Evolutionary conservation across 2,797 vertebrate genomes (phyloP).

Genomic region (Rhinophrynus dorsalis): DNA sequence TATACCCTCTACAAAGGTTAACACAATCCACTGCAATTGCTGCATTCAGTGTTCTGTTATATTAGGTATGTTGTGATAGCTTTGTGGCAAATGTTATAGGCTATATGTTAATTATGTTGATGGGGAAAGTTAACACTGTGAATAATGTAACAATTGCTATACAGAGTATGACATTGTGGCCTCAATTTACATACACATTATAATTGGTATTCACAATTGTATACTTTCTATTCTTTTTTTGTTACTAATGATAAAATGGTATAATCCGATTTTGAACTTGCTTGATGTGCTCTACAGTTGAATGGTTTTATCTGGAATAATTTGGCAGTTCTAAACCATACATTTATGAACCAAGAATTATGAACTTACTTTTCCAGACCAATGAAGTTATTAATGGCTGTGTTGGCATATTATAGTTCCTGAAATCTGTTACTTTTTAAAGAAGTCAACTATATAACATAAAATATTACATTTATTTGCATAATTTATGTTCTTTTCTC

Average conservation of each 20-base stretch:
- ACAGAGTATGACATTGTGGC: not conserved
- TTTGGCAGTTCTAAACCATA: constrained; percentile 14
- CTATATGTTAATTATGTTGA: constrained; percentile 13
- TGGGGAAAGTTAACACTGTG: not conserved
- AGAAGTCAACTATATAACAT: too few species aligned
- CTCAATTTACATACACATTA: constrained; percentile 14
- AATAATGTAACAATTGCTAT: constrained; percentile 3
- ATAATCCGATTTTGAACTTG: constrained; percentile 12
- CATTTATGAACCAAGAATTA: constrained; percentile 22
- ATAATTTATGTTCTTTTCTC: too few species aligned
- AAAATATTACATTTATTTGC: not conserved
- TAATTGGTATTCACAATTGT: constrained; percentile 24
- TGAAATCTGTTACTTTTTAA: too few species aligned
- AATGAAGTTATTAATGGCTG: constrained; percentile 1
- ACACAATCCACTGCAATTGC: too few species aligned
- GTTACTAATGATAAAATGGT: too few species aligned
- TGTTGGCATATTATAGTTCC: not conserved
- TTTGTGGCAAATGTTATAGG: constrained; percentile 1
- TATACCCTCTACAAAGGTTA: too few species aligned
- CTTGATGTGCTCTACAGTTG: constrained; percentile 15
- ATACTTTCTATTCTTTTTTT: not conserved
- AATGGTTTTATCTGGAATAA: not conserved
- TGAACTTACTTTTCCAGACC: constrained; percentile 13
- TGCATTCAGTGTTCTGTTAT: too few species aligned
- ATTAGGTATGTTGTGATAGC: not conserved